Base-by-base conservation (phyloP, 1,140 invertebrate genomes). In the Drosophila elegans region DNA sequence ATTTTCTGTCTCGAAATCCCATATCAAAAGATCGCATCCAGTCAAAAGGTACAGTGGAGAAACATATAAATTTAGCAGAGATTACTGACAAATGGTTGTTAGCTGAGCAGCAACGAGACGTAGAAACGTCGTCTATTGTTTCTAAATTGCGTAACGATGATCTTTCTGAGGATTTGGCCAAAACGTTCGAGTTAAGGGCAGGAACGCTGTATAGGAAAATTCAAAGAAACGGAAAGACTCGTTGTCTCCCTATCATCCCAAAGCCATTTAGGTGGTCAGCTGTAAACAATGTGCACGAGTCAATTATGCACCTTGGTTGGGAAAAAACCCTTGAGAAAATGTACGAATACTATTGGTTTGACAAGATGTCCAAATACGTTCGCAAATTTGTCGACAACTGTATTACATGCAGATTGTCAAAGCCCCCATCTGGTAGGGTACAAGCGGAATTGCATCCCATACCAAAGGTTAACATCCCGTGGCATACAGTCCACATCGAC, bases 251-350 rank as follows among this genome's bases (percentile, higher is more conserved):
- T 39, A 39, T 39, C 11, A n/a, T 39, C 11, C 12, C 38, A 39
- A 39, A 39, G 38, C 12, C 29, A 6, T 32, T 32, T 32, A 32
- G 29, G 5, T 32, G 29, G 29, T 32, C 38, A 4, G 38, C 38
- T 4, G 38, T 39, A 12, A 39, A 39, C 4, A 39, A 39, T 12
- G 38, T 39, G 38, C 38, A 39, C 38, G 38, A 39, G 38, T 12
- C 38, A n/a, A 39, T n/a, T 39, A 39, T n/a, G 38, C 12, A n/a
- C 11, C 38, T 39, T 12, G 38, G 38, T 39, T 52, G 49, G 49
- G 3, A 52, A 13, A 52, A 38, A 36, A 36, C 32, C 51, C 34
- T 53, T 53, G 51, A 38, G 34, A 38, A 38, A 53, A 53, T 53
- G 34, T 38, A 53, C 13, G 13, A 53, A 5, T 53, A 25, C 6